Percentiles rank a stretch among this genome's conserved stretches.
These are phyloP conservation scores for Babylonia areolata DNA, from an alignment of 1,140 invertebrate species.

Conservation along the genomic window DNA sequence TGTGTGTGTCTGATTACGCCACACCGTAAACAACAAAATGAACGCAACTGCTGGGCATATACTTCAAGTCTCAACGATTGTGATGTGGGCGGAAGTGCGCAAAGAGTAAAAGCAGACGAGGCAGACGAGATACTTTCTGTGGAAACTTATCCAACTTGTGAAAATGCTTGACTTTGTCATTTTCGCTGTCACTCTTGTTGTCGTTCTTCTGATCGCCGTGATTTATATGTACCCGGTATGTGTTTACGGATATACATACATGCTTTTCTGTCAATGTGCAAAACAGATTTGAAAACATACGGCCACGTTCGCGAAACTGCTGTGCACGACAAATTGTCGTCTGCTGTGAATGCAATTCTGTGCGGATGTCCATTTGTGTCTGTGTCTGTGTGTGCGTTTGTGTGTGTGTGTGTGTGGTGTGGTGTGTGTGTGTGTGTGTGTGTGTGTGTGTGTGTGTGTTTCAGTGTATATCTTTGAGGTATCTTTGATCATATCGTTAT, in stretches of 20 bases:
- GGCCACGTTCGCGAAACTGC: background rate
- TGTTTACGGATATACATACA: background rate
- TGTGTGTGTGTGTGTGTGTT: no score
- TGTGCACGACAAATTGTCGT: background rate
- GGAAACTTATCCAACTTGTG: background rate
- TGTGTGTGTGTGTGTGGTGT: background rate
- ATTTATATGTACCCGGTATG: constrained; percentile 36
- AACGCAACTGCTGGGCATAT: background rate
- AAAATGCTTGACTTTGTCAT: constrained; percentile 37
- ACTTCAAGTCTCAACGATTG: background rate
- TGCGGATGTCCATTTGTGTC: no score
- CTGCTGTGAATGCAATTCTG: background rate
- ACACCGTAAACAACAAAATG: background rate
- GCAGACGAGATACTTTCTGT: background rate
- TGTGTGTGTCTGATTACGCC: no score
- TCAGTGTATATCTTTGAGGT: no score
- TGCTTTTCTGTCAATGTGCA: background rate
- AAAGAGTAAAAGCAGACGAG: constrained; percentile 12
- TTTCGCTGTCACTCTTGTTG: constrained; percentile 22
- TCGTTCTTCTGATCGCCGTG: constrained; percentile 14
- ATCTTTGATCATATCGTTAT: no score
- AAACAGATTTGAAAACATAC: background rate
- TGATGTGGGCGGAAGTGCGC: constrained; percentile 23
- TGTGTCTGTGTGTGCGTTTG: background rate
- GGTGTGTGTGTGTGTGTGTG: background rate